Base-by-base conservation (phyloP, 2,113 vertebrate genomes). In the Rhipidura dahli region DNA sequence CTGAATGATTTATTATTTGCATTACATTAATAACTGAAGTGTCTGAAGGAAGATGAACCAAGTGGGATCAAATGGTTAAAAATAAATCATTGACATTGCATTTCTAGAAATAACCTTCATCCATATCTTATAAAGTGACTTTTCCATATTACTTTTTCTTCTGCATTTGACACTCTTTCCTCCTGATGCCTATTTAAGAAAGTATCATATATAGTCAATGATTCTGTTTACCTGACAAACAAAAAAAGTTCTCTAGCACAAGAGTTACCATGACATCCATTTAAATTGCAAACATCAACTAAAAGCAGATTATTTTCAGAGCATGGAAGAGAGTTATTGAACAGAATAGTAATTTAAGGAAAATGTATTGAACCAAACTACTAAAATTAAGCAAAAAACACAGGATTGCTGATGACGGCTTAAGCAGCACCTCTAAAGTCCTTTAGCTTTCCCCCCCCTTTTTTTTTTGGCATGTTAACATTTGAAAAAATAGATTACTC, bases 21-120 rank as follows among this genome's bases (percentile, higher is more conserved):
- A 79, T 91, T 93, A 91, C 45, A 73, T 82, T 83, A 88, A 88
- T 94, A 96, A 96, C 86, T 60, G 60, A 92, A 89, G 66, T n/a
- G 39, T 86, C 69, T 77, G 77, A 71, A 89, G 64, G 91, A 95
- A 86, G 71, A 93, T 30, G 24, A 88, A 94, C 71, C 90, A 93
- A 91, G 23, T 20, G 42, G 71, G 85, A 96, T 83, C 56, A 91
- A 63, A n/a, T 83, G 39, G 54, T 83, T 60, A 91, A 96, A 92
- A 91, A 81, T 76, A 96, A 96, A 91, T 91, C 77, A 86, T 30
- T 2, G 1, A 47, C 66, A 94, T 0, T 49, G 17, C 60, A 72
- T 54, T 94, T 95, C 75, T 65, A 22, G 76, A 85, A 95, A 78
- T 39, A 87, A 72, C 31, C 20, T 89, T 91, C 68, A 75, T 44